Evolutionary conservation across 2,888 invertebrate species (phyloP).

Genomic region (Calameuta filiformis): DNA sequence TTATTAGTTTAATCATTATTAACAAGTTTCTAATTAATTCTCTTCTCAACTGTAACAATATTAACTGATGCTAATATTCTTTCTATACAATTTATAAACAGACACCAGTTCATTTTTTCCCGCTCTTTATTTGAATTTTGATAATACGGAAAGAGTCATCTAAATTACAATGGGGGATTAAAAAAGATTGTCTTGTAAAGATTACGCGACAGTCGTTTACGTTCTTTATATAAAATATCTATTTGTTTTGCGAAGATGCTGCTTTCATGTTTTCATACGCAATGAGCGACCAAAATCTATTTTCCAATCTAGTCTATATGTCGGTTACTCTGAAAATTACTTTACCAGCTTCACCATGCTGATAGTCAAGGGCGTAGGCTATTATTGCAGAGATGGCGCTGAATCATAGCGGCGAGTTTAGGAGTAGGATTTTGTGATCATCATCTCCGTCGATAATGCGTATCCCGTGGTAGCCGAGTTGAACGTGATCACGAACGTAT

Average conservation of each 20-base stretch:
- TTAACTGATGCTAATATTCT: neutral
- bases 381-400: too few relatives aligned
- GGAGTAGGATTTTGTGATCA: too few relatives aligned
- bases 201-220: neutral
- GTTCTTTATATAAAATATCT: neutral
- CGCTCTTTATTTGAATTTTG: neutral
- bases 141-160: neutral
- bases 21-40: neutral
- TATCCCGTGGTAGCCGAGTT: too few relatives aligned
- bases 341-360: neutral
- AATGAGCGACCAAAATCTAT: neutral
- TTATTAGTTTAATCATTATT: neutral
- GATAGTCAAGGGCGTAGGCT: neutral
- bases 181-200: neutral
- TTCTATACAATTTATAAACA: neutral
- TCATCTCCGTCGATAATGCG: too few relatives aligned
- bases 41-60: neutral
- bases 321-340: neutral
- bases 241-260: neutral
- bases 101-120: neutral
- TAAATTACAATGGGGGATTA: neutral
- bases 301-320: neutral
- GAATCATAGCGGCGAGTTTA: too few relatives aligned
- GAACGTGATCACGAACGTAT: too few relatives aligned
- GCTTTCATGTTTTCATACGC: neutral